phyloP scores from a whole-genome alignment of 35 echinoderm and acorn worm genomes.

The Apostichopus parvimensis region DNA sequence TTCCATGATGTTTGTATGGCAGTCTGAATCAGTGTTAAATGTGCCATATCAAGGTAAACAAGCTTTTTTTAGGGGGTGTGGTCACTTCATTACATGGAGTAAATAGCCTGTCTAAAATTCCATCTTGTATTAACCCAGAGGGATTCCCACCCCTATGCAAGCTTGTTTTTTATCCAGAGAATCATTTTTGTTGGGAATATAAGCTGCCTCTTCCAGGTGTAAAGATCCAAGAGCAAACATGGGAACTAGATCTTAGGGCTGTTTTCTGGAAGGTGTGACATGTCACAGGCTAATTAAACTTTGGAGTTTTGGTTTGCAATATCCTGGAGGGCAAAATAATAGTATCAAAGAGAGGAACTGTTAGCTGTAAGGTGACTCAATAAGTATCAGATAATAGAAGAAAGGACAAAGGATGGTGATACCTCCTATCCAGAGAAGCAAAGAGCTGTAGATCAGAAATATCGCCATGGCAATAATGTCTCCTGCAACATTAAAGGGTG shows the following conservation, averaged over 20 bases:
- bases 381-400: background rate
- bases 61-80: slow-evolving; percentile 8
- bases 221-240: slow-evolving; percentile 29
- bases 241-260: background rate
- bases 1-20: background rate
- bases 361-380: background rate
- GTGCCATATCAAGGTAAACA: slow-evolving; percentile 23
- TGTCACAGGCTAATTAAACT: slow-evolving; percentile 51
- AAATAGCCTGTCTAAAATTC: slow-evolving; percentile 30
- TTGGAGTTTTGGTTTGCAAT: background rate
- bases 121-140: background rate
- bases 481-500: no score
- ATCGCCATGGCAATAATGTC: no score
- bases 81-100: background rate
- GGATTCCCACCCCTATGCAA: background rate
- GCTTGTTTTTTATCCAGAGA: background rate
- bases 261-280: slow-evolving; percentile 31
- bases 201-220: slow-evolving; percentile 28
- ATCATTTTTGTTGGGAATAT: background rate
- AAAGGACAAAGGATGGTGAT: no score
- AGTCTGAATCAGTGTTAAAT: slow-evolving; percentile 9
- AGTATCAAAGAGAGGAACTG: background rate
- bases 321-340: background rate
- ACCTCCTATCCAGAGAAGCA: no score
- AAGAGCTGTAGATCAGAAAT: no score